These are phyloP conservation scores for Matsumyia berberina DNA, from an alignment of 2,888 invertebrate species.

Conservation along the genomic window DNA sequence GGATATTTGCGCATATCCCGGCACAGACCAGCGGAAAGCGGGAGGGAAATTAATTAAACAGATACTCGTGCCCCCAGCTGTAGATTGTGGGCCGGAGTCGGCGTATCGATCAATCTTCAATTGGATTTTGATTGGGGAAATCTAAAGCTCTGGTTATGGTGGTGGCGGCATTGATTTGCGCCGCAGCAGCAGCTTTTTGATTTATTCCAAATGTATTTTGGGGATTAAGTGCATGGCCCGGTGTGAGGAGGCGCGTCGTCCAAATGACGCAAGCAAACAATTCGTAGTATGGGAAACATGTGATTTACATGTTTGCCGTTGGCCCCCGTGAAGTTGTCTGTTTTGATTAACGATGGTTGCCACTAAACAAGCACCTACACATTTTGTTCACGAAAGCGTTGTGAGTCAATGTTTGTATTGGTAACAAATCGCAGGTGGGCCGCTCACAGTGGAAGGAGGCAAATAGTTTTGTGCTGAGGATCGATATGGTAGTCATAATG, in stretches of 20 bases:
- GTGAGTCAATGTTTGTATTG: slow-evolving; percentile 31
- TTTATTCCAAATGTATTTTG: slow-evolving; percentile 45
- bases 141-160: slow-evolving; percentile 21
- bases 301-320: slow-evolving; percentile 33
- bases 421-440: slow-evolving; percentile 22
- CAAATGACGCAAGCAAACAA: slow-evolving; percentile 47
- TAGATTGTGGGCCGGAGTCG: too few relatives aligned
- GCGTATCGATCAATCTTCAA: slow-evolving; percentile 60
- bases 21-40: too few relatives aligned
- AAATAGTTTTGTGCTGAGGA: not conserved
- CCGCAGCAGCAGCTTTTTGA: slow-evolving; percentile 39
- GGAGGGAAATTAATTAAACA: slow-evolving; percentile 42
- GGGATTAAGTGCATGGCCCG: slow-evolving; percentile 21
- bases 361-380: slow-evolving; percentile 28
- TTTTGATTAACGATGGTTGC: slow-evolving; percentile 48
- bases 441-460: not conserved
- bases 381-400: slow-evolving; percentile 14
- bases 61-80: not conserved
- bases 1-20: slow-evolving; percentile 26
- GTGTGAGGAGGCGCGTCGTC: not conserved
- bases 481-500: not conserved
- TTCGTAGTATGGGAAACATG: slow-evolving; percentile 1
- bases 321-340: slow-evolving; percentile 37
- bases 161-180: slow-evolving; percentile 18
- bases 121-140: slow-evolving; percentile 64